Conservation (phyloP, 1,140 invertebrate species). For the Panagrolaimus sp. region DNA sequence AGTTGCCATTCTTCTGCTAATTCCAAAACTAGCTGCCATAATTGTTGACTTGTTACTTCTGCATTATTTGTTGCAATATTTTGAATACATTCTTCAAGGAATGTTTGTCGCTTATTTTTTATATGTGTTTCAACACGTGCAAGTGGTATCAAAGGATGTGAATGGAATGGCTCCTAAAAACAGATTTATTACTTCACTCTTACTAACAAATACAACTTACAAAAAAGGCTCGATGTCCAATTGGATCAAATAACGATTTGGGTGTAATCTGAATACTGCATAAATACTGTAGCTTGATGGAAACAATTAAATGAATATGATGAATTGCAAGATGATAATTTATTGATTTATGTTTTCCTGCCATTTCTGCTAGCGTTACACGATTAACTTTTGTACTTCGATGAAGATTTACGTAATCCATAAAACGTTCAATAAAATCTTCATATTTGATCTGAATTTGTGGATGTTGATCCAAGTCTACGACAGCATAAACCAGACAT, state of each 20-base stretch:
- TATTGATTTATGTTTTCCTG: slow-evolving; percentile 26
- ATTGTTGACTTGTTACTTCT: slow-evolving; percentile 18
- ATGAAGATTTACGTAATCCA: not conserved
- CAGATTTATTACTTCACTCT: slow-evolving; percentile 29
- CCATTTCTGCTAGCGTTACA: slow-evolving; percentile 27
- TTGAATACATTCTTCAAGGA: slow-evolving; percentile 33
- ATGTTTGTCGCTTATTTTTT: slow-evolving; percentile 23
- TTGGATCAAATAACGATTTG: not conserved
- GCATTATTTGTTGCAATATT: slow-evolving; percentile 15
- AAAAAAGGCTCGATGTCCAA: too few relatives aligned
- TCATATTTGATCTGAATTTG: slow-evolving; percentile 13
- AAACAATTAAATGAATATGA: slow-evolving; percentile 30
- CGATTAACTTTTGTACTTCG: not conserved
- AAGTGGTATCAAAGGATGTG: slow-evolving; percentile 37
- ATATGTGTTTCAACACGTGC: slow-evolving; percentile 32
- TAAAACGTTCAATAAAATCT: slow-evolving; percentile 12
- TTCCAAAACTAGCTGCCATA: slow-evolving; percentile 29
- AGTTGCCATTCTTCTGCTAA: slow-evolving; percentile 35
- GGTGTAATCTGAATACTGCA: slow-evolving; percentile 20
- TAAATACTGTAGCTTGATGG: slow-evolving; percentile 24
- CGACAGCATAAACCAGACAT: slow-evolving; percentile 4
- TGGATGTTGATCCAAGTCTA: slow-evolving; percentile 12
- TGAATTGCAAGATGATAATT: slow-evolving; percentile 45
- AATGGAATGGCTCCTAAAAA: slow-evolving; percentile 35
- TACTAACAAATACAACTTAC: too few relatives aligned